Evolutionary conservation across 1,140 invertebrate genomes (phyloP).

Genomic region (Rhizoglyphus robini): DNA sequence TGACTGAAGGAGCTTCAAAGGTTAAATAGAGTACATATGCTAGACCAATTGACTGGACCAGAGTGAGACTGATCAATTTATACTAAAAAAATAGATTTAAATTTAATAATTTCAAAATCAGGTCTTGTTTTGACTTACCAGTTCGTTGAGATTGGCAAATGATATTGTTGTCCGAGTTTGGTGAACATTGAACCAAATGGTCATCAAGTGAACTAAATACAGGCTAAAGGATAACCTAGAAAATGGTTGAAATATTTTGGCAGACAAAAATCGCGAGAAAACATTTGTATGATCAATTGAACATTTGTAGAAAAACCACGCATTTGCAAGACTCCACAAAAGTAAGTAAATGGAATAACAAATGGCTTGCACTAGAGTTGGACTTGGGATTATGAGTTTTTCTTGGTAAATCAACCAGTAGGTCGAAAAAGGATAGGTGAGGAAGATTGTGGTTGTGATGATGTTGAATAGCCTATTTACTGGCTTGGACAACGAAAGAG

Average conservation of each 20-base stretch:
- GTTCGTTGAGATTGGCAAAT: not conserved
- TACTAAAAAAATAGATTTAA: not conserved
- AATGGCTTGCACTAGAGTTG: not conserved
- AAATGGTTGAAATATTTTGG: constrained; percentile 12
- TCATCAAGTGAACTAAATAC: constrained; percentile 14
- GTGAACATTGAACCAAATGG: constrained; percentile 3
- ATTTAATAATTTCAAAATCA: not conserved
- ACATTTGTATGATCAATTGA: not conserved
- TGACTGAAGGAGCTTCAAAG: constrained; percentile 13
- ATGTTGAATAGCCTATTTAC: not conserved
- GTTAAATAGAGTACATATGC: constrained; percentile 6
- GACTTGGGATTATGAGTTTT: not conserved
- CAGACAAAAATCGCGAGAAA: constrained; percentile 1
- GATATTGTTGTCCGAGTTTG: not conserved
- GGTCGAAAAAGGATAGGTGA: not conserved
- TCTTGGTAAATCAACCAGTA: not conserved
- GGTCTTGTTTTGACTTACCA: not conserved
- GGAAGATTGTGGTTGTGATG: not conserved
- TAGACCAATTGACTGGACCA: not conserved
- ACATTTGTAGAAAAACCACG: constrained; percentile 14
- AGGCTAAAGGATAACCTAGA: not conserved
- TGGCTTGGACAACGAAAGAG: not conserved
- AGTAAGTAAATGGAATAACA: not conserved
- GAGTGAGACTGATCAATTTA: not conserved
- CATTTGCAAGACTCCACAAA: not conserved